phyloP scores from a whole-genome alignment of 2,113 vertebrate species.

The Psittacula cyanocephala region DNA sequence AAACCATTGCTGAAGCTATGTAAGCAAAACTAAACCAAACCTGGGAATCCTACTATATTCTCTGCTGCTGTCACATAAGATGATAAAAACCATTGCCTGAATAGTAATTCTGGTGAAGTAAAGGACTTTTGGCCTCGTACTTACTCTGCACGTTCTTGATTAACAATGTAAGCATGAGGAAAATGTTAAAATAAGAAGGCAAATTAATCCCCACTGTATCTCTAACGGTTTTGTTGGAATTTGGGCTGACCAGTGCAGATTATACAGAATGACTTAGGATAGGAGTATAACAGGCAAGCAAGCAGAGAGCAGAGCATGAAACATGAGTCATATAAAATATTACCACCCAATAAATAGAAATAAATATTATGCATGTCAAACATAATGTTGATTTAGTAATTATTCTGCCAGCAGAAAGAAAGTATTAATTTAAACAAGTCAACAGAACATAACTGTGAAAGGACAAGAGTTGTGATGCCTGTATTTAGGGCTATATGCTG shows the following conservation, averaged over 20 bases:
- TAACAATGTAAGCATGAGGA: neutral
- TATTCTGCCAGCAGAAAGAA: conserved; percentile 14
- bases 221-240: neutral
- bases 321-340: neutral
- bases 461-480: neutral
- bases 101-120: neutral
- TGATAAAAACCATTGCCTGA: neutral
- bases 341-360: conserved; percentile 28
- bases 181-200: neutral
- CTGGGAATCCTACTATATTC: neutral
- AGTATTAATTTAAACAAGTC: neutral
- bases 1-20: neutral
- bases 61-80: neutral
- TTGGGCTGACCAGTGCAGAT: neutral
- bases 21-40: neutral
- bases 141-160: neutral
- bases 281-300: neutral
- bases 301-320: neutral
- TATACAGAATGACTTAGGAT: neutral
- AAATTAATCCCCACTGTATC: neutral
- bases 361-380: neutral
- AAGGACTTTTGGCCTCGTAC: neutral
- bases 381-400: neutral
- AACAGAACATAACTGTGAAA: neutral
- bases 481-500: neutral